A percentile compares a stretch with the other conserved stretches of the same genome.
Conservation (phyloP, 2,888 invertebrate genomes). For the Erebia aethiops region DNA sequence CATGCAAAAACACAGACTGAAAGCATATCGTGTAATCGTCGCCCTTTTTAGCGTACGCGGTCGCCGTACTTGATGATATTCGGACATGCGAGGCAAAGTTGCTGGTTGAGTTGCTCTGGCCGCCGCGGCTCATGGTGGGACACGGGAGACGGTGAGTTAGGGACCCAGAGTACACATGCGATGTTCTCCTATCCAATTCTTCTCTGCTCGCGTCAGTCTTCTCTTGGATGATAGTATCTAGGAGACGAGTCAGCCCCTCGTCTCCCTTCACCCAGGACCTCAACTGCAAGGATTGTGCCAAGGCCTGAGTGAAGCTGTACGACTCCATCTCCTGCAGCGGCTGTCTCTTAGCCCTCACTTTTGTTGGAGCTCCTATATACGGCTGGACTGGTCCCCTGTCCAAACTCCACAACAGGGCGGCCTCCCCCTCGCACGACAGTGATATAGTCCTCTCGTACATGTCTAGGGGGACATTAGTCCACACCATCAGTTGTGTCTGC, state of each 20-base stretch:
- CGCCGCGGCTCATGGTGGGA: not conserved
- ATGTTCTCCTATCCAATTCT: not conserved
- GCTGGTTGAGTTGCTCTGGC: not conserved
- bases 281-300: not conserved
- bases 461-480: too few species aligned
- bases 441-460: too few species aligned
- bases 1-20: not conserved
- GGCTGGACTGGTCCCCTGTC: too few species aligned
- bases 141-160: not conserved
- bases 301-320: not conserved
- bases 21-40: not conserved
- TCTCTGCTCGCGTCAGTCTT: not conserved
- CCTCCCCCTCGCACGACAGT: too few species aligned
- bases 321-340: not conserved
- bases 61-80: not conserved
- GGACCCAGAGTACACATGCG: not conserved
- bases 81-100: not conserved
- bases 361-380: not conserved
- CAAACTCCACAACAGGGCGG: too few species aligned
- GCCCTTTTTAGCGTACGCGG: not conserved
- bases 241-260: not conserved
- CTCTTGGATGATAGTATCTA: not conserved
- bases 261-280: not conserved
- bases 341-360: not conserved
- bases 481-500: too few species aligned